Base-by-base conservation (phyloP, 2,113 vertebrate genomes). In the Tragulus kanchil region DNA sequence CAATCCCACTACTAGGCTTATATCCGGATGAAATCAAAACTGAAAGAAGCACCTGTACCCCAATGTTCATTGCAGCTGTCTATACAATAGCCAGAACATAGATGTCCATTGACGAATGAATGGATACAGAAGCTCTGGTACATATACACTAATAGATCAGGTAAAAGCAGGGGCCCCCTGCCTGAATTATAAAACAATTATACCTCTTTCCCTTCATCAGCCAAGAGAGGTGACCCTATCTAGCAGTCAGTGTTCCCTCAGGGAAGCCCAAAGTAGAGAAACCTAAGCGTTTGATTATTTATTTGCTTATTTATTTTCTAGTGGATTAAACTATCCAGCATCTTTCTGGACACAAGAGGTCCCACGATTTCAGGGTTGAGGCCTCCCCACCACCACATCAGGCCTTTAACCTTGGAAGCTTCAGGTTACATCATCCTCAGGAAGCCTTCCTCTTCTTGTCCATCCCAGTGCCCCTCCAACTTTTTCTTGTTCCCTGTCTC, bases 261-360 rank as follows among this genome's bases (percentile, higher is more conserved):
- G n/a, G 56, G 82, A 96, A 93, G 26, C 56, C 12, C 25, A n/a
- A 45, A 65, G 67, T n/a, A 73, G 12, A 59, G 25, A 54, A 3
- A 26, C 16, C 15, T 58, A 36, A 4, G 1, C 45, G 56, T 62
- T 77, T 89, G n/a, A 62, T 81, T 42, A 26, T 78, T 78, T 64
- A 28, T 92, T 92, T 73, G 42, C 42, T 45, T 65, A 11, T 89
- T 75, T 91, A 64, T 81, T 89, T 89, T 56, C 10, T 45, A 54
- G 78, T 67, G 89, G 78, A 89, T 94, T 83, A 90, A 94, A 75
- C 58, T 50, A 78, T n/a, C 62, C 42, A 4, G 52, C 48, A 25
- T 90, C 81, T 69, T 94, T 95, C 71, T 75, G 28, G 69, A 86
- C 59, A 42, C 25, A 77, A 87, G 45, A 89, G 45, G 25, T 16